Percentiles rank a stretch among this genome's conserved stretches.
Conservation (phyloP, 2,888 invertebrate species). For the Lumbricus terrestris region DNA sequence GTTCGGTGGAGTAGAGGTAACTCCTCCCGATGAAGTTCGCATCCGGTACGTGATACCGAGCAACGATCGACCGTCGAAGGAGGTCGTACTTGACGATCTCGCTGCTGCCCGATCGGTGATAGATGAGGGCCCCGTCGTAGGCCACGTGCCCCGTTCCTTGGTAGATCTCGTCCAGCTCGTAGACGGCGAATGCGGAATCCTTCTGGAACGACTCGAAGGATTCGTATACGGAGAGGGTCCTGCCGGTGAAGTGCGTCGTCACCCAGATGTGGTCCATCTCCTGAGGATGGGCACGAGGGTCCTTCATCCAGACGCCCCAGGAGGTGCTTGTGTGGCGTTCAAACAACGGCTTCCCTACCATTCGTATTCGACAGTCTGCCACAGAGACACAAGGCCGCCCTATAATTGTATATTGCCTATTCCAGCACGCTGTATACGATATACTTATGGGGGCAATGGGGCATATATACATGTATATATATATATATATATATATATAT, state of each 20-base stretch:
- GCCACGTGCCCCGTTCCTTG: constrained; percentile 95
- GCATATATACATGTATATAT: too few relatives aligned
- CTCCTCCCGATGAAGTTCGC: constrained; percentile 52
- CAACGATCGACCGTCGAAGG: constrained; percentile 30
- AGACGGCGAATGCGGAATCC: constrained; percentile 46
- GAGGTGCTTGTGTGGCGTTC: constrained; percentile 74
- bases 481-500: too few relatives aligned
- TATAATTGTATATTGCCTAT: neutral
- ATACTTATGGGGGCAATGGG: too few relatives aligned
- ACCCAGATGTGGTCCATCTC: constrained; percentile 73
- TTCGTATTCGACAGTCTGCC: constrained; percentile 37
- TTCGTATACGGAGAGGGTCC: constrained; percentile 70
- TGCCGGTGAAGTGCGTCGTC: constrained; percentile 75
- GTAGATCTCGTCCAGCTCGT: constrained; percentile 54
- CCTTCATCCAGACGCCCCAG: constrained; percentile 84
- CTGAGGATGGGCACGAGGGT: constrained; percentile 64
- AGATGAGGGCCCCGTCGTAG: constrained; percentile 91
- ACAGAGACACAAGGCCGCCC: neutral
- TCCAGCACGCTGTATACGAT: too few relatives aligned
- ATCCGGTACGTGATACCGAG: constrained; percentile 34
- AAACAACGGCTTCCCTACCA: constrained; percentile 85
- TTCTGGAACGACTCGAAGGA: constrained; percentile 56
- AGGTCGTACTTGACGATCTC: constrained; percentile 50
- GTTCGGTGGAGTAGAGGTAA: constrained; percentile 68
- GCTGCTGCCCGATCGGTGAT: constrained; percentile 61